These are phyloP conservation scores for Campylorhamphus procurvoides DNA, from an alignment of 2,113 vertebrate genomes.

Conservation along the genomic window DNA sequence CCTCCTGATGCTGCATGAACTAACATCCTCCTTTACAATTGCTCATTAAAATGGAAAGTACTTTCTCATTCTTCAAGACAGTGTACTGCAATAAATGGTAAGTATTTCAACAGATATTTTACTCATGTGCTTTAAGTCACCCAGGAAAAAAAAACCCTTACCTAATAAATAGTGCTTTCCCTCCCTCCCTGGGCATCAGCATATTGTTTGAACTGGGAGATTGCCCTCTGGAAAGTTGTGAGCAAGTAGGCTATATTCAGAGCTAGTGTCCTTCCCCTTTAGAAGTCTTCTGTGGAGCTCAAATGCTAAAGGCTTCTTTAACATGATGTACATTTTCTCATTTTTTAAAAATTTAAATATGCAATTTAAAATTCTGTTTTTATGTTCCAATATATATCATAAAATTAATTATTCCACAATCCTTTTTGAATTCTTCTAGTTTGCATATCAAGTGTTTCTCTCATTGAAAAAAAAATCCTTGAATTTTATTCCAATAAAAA, in stretches of 20 bases:
- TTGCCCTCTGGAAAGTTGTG: not conserved
- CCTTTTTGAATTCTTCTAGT: slow-evolving; percentile 40
- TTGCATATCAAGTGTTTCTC: slow-evolving; percentile 56
- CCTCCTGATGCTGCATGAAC: not conserved
- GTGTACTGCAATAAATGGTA: not conserved
- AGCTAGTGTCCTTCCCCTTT: slow-evolving; percentile 23
- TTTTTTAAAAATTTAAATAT: slow-evolving; percentile 35
- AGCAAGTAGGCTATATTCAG: not conserved
- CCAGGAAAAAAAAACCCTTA: not conserved
- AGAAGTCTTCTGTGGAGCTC: not conserved
- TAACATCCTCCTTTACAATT: not conserved
- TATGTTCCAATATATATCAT: slow-evolving; percentile 17
- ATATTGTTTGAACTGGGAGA: not conserved
- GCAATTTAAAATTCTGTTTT: slow-evolving; percentile 56
- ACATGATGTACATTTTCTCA: not conserved
- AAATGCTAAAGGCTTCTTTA: slow-evolving; percentile 22
- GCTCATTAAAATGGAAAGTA: slow-evolving; percentile 2
- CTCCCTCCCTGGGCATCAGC: not conserved
- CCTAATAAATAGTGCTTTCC: not conserved
- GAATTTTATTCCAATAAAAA: slow-evolving; percentile 53
- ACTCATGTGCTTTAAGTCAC: not conserved
- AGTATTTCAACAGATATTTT: not conserved
- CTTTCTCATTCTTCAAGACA: not conserved
- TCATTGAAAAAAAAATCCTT: slow-evolving; percentile 29
- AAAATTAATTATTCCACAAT: slow-evolving; percentile 58